These are phyloP conservation scores for Cynaeus angustus DNA, from an alignment of 2,888 invertebrate species.

Conservation along the genomic window DNA sequence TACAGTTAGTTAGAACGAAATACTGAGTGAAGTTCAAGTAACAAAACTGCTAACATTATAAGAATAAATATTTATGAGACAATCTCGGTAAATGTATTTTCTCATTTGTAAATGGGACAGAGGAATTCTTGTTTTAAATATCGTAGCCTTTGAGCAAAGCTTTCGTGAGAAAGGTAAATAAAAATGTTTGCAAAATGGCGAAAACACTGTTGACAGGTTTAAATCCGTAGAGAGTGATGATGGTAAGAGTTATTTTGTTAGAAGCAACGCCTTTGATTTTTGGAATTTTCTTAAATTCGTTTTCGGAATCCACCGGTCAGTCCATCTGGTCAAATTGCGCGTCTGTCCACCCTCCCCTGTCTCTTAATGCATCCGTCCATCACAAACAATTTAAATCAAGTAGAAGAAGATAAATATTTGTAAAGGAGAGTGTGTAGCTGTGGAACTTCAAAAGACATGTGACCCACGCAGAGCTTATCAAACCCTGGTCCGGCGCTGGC, in stretches of 20 bases:
- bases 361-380: constrained; percentile 58
- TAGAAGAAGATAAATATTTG: constrained; percentile 63
- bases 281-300: constrained; percentile 3
- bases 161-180: background rate
- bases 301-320: constrained; percentile 25
- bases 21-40: too few species aligned
- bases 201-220: background rate
- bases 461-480: constrained; percentile 65
- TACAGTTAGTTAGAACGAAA: too few species aligned
- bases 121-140: background rate
- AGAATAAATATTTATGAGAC: too few species aligned
- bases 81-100: too few species aligned
- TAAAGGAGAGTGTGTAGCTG: constrained; percentile 56
- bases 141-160: background rate
- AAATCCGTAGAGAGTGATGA: background rate
- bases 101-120: background rate
- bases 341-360: background rate
- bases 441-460: constrained; percentile 61
- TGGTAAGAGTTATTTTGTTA: background rate
- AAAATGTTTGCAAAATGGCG: background rate
- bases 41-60: too few species aligned
- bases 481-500: constrained; percentile 64
- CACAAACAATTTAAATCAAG: constrained; percentile 62
- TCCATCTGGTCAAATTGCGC: constrained; percentile 4
- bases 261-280: background rate